Percentiles rank a stretch among this genome's conserved stretches.
Conservation (phyloP, 92 coral and sea anemone genomes). For the Galaxea fascicularis region DNA sequence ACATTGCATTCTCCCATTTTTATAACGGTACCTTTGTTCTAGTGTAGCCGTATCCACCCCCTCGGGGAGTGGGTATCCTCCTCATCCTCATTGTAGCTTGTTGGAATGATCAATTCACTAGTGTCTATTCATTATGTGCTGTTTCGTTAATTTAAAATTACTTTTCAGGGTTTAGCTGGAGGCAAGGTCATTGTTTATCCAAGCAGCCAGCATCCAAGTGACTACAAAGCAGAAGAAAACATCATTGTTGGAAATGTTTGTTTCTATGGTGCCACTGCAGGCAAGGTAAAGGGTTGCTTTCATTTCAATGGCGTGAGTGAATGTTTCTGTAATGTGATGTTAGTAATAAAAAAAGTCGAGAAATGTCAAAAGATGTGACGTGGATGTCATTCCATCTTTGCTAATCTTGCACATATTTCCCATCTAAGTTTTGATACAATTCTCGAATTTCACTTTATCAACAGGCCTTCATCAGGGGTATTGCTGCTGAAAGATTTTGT, state of each 20-base stretch:
- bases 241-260: constrained; percentile 94
- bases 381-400: no score
- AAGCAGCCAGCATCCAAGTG: constrained; percentile 76
- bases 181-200: constrained; percentile 90
- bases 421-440: no score
- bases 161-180: constrained; percentile 88
- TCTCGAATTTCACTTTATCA: background rate
- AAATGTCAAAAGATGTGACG: no score
- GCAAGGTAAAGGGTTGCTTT: constrained; percentile 73
- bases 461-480: constrained; percentile 91
- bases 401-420: background rate
- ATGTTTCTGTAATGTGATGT: background rate
- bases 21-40: no score
- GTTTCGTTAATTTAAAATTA: background rate
- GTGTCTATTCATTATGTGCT: no score
- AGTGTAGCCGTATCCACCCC: no score
- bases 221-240: constrained; percentile 91
- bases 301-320: no score
- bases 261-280: constrained; percentile 96
- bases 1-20: no score
- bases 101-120: no score
- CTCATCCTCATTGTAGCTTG: no score
- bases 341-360: no score
- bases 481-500: constrained; percentile 96
- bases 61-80: no score